Evolutionary conservation across 2,113 vertebrate species (phyloP), one percentile per base, ranked within the genome.

Genomic region (Saguinus midas): DNA sequence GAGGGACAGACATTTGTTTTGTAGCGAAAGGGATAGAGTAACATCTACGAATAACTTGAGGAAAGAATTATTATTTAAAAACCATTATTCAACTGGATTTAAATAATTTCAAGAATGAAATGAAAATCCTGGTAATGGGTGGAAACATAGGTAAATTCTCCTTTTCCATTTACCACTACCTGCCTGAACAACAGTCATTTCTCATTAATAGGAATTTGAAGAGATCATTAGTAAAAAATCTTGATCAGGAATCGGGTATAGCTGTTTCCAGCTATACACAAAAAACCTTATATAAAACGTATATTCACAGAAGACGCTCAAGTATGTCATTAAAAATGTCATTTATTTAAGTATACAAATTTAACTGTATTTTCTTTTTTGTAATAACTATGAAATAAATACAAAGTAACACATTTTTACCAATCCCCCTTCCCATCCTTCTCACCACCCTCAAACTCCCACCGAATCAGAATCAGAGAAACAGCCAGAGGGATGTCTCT

Each of bases 201-300:
- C 45, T 92, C n/a, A 48, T 87, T 82, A 81, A 57, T n/a, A 87
- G 72, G 21, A 90, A 70, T 95, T 87, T 81, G 64, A 95, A 82
- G 43, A 92, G 45, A 52, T 95, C 29, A 17, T 75, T 61, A 55
- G 68, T 55, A 76, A 78, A 95, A 91, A 64, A n/a, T 82, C 83
- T 48, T 81, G n/a, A 87, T 81, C 32, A 50, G 61, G 35, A 86
- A 86, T 80, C 61, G 40, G 50, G 18, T 58, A 3, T 57, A 79
- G 29, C 72, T 25, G n/a, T 91, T 72, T 86, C 23, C 35, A 85
- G 81, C 50, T 52, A 52, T 52, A 52, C 14, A 52, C 25, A 32
- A 58, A 86, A 93, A 78, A 84, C 20, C 32, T 92, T 76, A 78
- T 13, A 40, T 58, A 90, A 90, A 90, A 61, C 72, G 32, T 57